phyloP scores from a whole-genome alignment of 2,888 invertebrate species.

The Liodrosophila aerea region DNA sequence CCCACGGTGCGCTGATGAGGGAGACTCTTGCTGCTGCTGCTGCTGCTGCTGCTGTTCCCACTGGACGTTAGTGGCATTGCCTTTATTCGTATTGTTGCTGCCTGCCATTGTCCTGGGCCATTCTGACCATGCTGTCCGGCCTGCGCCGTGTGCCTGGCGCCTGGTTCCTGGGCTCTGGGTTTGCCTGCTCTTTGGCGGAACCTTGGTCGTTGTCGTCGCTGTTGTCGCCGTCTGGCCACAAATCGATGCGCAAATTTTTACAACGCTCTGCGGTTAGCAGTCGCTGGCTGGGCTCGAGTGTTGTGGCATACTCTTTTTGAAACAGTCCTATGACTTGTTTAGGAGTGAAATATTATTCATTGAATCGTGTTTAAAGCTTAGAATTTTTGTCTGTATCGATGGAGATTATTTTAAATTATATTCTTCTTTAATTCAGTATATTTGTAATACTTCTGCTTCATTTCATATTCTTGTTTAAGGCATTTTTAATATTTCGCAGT shows the following conservation, averaged over 20 bases:
- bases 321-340: too few relatives aligned
- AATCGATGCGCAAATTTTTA: slow-evolving; percentile 75
- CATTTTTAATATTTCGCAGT: not conserved
- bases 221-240: slow-evolving; percentile 65
- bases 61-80: slow-evolving; percentile 39
- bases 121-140: slow-evolving; percentile 16
- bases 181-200: slow-evolving; percentile 25
- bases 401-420: too few relatives aligned
- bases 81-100: slow-evolving; percentile 43
- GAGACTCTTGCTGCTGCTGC: slow-evolving; percentile 11
- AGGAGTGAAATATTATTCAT: too few relatives aligned
- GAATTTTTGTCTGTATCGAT: too few relatives aligned
- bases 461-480: not conserved
- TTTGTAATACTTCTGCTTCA: too few relatives aligned
- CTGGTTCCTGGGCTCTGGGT: too few relatives aligned
- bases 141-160: slow-evolving; percentile 3
- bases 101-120: slow-evolving; percentile 40
- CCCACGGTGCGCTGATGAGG: slow-evolving; percentile 64
- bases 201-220: slow-evolving; percentile 42
- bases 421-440: too few relatives aligned
- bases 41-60: slow-evolving; percentile 27
- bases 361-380: not conserved
- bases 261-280: slow-evolving; percentile 67
- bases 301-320: slow-evolving; percentile 46
- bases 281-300: slow-evolving; percentile 22